Conservation (phyloP, 2,888 invertebrate species). For the Drosophila demipolita region DNA sequence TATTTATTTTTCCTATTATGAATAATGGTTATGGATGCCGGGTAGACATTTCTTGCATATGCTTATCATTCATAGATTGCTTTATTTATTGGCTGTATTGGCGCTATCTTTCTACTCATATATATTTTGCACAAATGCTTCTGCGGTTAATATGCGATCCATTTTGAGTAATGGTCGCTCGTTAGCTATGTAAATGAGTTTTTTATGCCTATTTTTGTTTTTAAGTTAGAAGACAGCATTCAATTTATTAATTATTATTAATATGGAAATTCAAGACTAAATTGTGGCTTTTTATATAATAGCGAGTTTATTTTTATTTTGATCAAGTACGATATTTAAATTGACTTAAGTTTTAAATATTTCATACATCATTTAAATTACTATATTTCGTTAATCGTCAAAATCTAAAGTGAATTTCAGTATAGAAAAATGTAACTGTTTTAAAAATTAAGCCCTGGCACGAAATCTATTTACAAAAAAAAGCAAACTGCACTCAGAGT, state of each 20-base stretch:
- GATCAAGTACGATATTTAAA: not conserved
- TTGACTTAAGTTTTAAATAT: not conserved
- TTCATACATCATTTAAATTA: not conserved
- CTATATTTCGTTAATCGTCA: constrained; percentile 11
- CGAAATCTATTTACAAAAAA: constrained; percentile 30
- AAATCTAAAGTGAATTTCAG: constrained; percentile 25
- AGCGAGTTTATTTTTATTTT: not conserved
- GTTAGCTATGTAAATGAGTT: constrained; percentile 68
- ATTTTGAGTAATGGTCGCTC: constrained; percentile 64
- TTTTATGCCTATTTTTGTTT: constrained; percentile 60
- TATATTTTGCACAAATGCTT: constrained; percentile 7
- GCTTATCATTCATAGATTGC: constrained; percentile 71
- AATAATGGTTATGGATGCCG: constrained; percentile 64
- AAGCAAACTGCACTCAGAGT: constrained; percentile 1
- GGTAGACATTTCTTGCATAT: constrained; percentile 42
- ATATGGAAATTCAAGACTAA: not conserved
- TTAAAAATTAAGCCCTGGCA: constrained; percentile 21
- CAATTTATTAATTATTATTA: not conserved
- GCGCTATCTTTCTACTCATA: constrained; percentile 23
- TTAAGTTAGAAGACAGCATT: not conserved
- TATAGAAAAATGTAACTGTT: constrained; percentile 15
- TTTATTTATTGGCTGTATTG: constrained; percentile 73
- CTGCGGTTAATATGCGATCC: constrained; percentile 42
- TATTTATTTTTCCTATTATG: constrained; percentile 45
- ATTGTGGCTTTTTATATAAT: not conserved